A percentile compares a stretch with the other conserved stretches of the same genome.
These are phyloP conservation scores for Leucoraja ocellata DNA, from an alignment of 2,797 vertebrate genomes.

Conservation along the genomic window DNA sequence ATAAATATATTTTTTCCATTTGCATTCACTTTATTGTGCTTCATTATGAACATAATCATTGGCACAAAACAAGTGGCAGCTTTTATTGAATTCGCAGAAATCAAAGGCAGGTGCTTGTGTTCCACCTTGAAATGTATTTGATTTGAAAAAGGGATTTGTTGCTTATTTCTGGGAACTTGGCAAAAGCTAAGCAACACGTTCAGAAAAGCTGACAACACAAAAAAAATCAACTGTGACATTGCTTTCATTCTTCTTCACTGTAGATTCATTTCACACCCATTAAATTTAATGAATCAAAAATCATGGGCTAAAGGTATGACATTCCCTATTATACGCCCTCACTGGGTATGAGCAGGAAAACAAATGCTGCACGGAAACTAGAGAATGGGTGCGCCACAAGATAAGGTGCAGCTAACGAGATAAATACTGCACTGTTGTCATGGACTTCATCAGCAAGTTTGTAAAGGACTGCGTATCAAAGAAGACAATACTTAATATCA, in stretches of 20 bases:
- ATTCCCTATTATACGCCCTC: neutral
- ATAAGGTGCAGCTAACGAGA: neutral
- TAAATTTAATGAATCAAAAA: neutral
- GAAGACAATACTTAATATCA: no score
- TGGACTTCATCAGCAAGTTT: no score
- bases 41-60: neutral
- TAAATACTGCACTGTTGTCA: no score
- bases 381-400: neutral
- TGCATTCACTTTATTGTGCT: neutral
- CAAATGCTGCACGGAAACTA: neutral
- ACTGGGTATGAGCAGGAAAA: neutral
- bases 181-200: neutral
- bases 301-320: neutral
- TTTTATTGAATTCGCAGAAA: neutral
- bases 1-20: neutral
- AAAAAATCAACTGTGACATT: neutral
- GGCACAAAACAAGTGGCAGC: neutral
- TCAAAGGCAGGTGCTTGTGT: conserved; percentile 10
- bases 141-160: neutral
- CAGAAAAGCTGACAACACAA: conserved; percentile 2
- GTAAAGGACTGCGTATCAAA: no score
- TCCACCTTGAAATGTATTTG: neutral
- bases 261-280: neutral
- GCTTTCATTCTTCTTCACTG: neutral
- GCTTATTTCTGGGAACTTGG: neutral